Base-by-base conservation (phyloP, 2,113 vertebrate genomes). In the Ploceus nigricollis region DNA sequence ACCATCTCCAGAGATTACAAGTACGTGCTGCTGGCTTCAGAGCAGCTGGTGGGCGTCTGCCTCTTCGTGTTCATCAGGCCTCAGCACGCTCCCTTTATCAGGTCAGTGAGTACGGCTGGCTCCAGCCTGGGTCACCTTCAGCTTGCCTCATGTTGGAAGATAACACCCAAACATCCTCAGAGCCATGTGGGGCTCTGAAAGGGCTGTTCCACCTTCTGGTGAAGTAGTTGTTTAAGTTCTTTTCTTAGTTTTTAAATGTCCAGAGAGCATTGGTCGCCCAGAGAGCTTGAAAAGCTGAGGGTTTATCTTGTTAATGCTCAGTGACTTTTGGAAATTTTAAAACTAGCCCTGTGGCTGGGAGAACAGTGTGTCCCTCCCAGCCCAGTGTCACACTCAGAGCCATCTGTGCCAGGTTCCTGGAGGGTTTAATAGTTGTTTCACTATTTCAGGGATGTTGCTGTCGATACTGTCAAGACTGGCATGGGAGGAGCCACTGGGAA, bases 401-500 rank as follows among this genome's bases (percentile, higher is more conserved):
- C 18, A 4, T 42, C 37, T 64, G 2, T 91, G 40, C 16, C 15
- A 4, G 80, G 79, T 40, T 60, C 48, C 71, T 50, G 63, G 42
- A 31, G 69, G 51, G 31, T 77, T 70, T 45, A 78, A 73, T 15
- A 18, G 64, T 15, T 70, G 40, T 94, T 88, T 63, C 70, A 48
- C 91, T 87, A 20, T 93, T 70, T 25, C 37, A 99, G 99, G 97
- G 99, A 99, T 72, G 99, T 99, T 54, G 99, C 99, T 7, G 99
- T 99, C 0, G 99, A 99, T 86, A 99, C 99, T 11, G 99, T 99
- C 47, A 99, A 99, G 98, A 99, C 99, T 7, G 99, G 99, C 60
- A 99, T 99, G 99, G 99, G 99, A 48, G 99, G 99, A n/a, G 99
- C 99, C 48, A 99, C 99, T 25, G 99, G 99, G 53, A 99, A 99